These are phyloP conservation scores for Zosterops borbonicus DNA, from an alignment of 2,113 vertebrate species.

Conservation along the genomic window DNA sequence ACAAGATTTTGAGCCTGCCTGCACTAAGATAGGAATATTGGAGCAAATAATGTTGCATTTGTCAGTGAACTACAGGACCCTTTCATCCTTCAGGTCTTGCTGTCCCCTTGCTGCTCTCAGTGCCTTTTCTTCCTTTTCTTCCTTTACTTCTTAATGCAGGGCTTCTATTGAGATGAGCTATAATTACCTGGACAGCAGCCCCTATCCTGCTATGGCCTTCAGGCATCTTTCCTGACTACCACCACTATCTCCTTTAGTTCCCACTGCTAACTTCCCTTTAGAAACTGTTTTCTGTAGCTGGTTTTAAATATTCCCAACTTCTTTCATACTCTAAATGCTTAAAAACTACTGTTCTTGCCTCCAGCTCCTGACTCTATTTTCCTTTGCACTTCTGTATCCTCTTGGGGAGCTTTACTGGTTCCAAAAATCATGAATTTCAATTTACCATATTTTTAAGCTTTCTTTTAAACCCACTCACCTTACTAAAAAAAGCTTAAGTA, in stretches of 20 bases:
- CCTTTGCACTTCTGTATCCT: background rate
- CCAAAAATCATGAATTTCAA: constrained; percentile 28
- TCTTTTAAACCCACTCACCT: constrained; percentile 26
- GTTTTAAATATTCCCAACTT: constrained; percentile 30
- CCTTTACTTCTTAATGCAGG: background rate
- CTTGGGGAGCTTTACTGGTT: background rate
- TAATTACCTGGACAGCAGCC: background rate
- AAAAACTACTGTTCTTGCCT: constrained; percentile 47
- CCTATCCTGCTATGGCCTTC: background rate
- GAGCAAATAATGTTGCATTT: background rate
- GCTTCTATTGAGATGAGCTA: background rate
- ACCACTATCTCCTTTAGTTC: background rate
- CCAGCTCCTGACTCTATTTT: constrained; percentile 27
- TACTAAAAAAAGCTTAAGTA: background rate
- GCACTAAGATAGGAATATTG: background rate
- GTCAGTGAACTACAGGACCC: background rate
- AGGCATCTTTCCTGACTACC: constrained; percentile 23
- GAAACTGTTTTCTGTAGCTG: constrained; percentile 29
- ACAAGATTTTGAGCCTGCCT: background rate
- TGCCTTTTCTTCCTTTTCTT: background rate
- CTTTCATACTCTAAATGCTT: constrained; percentile 55
- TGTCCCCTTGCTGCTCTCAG: background rate
- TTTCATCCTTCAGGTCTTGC: background rate
- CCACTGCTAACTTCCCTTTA: constrained; percentile 33
- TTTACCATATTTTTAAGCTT: constrained; percentile 33